These are phyloP conservation scores for Cathartes aura DNA, from an alignment of 2,113 vertebrate genomes.

Conservation along the genomic window DNA sequence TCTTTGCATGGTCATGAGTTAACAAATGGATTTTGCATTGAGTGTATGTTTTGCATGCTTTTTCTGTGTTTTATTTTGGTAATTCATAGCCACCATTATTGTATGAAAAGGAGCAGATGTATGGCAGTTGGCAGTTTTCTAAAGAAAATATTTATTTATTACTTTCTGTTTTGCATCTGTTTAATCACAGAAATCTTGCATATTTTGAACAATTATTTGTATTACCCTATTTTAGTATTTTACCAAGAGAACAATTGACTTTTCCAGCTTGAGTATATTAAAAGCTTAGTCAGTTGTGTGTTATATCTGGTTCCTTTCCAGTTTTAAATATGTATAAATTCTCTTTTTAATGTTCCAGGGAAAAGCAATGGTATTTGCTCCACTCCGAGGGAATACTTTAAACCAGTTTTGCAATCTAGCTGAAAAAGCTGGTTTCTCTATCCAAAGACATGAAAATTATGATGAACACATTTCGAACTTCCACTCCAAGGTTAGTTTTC, in stretches of 20 bases:
- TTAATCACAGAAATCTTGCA: slow-evolving; percentile 27
- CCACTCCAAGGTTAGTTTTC: slow-evolving; percentile 93
- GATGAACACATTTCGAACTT: slow-evolving; percentile 94
- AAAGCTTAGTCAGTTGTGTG: slow-evolving; percentile 37
- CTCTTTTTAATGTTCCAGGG: slow-evolving; percentile 84
- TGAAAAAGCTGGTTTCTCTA: slow-evolving; percentile 86
- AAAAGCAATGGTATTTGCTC: slow-evolving; percentile 92
- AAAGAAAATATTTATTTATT: slow-evolving; percentile 9
- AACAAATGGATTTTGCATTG: slow-evolving; percentile 15
- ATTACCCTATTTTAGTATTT: neutral
- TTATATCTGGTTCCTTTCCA: slow-evolving; percentile 53
- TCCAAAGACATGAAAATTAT: slow-evolving; percentile 94
- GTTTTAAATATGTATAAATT: slow-evolving; percentile 72
- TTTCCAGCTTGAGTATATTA: neutral
- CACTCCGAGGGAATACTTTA: slow-evolving; percentile 90
- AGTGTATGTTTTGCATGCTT: neutral
- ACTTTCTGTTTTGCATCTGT: neutral
- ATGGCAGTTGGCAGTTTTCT: neutral
- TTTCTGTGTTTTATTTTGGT: slow-evolving; percentile 28
- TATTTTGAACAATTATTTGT: slow-evolving; percentile 9
- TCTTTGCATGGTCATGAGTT: neutral
- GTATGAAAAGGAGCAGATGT: slow-evolving; percentile 1
- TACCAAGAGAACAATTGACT: slow-evolving; percentile 10
- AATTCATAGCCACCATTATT: neutral
- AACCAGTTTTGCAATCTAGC: slow-evolving; percentile 92